Conservation (phyloP, 35 echinoderm and acorn worm genomes). For the Holothuria glaberrima region DNA sequence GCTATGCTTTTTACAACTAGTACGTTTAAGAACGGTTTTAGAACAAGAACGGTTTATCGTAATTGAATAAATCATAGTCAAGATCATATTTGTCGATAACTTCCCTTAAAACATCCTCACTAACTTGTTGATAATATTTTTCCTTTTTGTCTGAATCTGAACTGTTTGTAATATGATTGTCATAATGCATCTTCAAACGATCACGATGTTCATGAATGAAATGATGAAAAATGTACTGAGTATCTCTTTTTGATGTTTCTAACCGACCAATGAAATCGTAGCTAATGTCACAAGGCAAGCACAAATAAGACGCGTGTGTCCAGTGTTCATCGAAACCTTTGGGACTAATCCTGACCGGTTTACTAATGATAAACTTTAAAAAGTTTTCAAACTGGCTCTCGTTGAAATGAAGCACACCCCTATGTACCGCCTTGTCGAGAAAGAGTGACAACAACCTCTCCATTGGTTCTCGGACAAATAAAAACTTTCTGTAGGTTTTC, state of each 20-base stretch:
- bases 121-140: conserved; percentile 12
- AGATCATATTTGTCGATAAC: not conserved
- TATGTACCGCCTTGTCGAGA: conserved; percentile 1
- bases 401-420: conserved; percentile 3
- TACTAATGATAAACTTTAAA: conserved; percentile 17
- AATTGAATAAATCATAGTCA: conserved; percentile 7
- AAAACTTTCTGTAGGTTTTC: too few species aligned
- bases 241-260: conserved; percentile 30
- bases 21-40: too few species aligned
- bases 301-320: conserved; percentile 8
- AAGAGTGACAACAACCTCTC: too few species aligned
- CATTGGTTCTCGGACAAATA: too few species aligned
- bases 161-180: not conserved
- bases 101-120: not conserved
- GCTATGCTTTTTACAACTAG: too few species aligned
- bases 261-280: conserved; percentile 37
- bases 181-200: not conserved
- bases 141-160: conserved; percentile 3
- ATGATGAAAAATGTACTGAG: not conserved
- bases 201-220: not conserved
- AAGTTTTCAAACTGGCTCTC: conserved; percentile 17
- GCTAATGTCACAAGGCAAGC: too few species aligned
- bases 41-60: too few species aligned
- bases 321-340: not conserved
- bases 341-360: not conserved